Evolutionary conservation across 2,888 invertebrate species (phyloP).

Genomic region (Cinara cedri): DNA sequence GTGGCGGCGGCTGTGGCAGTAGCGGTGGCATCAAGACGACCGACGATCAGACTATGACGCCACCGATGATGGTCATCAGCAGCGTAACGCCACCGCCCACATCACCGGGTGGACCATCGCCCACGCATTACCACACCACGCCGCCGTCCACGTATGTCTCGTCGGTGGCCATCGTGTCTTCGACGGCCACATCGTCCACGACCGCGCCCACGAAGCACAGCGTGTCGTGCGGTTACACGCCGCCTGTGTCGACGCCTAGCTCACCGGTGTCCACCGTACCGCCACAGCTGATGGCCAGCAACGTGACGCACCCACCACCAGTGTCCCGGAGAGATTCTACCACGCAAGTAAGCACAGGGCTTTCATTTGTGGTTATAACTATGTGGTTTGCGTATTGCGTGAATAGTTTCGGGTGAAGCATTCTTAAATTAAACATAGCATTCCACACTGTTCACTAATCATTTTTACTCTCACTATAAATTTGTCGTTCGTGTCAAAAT

Average conservation of each 20-base stretch:
- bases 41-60: constrained; percentile 62
- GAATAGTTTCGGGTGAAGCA: no score
- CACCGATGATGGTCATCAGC: constrained; percentile 82
- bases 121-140: constrained; percentile 62
- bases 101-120: constrained; percentile 67
- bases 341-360: constrained; percentile 72
- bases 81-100: constrained; percentile 85
- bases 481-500: no score
- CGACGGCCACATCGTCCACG: constrained; percentile 50
- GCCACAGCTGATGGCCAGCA: background rate
- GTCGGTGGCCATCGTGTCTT: constrained; percentile 51
- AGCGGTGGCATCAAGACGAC: constrained; percentile 58
- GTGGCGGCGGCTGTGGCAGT: constrained; percentile 10
- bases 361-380: no score
- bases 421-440: no score
- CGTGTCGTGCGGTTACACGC: constrained; percentile 49
- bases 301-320: constrained; percentile 63
- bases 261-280: constrained; percentile 47
- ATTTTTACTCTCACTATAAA: no score
- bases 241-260: constrained; percentile 52
- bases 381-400: no score
- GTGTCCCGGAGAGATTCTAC: constrained; percentile 78
- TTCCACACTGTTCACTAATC: no score
- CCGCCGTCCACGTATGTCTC: constrained; percentile 35
- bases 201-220: constrained; percentile 49